Percentiles rank a stretch among this genome's conserved stretches.
Evolutionary conservation across 2,888 invertebrate genomes (phyloP).

Genomic region (Microctonus aethiopoides): DNA sequence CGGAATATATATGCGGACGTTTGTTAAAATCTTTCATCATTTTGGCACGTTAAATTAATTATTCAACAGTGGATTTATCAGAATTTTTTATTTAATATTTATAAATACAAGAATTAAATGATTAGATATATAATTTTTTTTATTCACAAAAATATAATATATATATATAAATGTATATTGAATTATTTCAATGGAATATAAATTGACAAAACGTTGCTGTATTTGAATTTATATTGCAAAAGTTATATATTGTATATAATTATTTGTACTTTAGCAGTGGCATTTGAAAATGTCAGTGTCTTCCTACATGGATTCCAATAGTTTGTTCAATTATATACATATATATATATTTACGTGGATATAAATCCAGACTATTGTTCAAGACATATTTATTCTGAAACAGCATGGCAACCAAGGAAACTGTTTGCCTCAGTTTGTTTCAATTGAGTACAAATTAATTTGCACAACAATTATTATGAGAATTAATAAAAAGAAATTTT

Average conservation of each 20-base stretch:
- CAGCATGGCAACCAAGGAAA: not conserved
- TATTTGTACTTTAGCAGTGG: constrained; percentile 50
- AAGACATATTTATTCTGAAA: not conserved
- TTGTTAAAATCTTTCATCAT: not conserved
- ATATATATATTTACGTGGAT: not conserved
- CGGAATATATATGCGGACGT: not conserved
- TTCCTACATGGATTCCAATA: constrained; percentile 52
- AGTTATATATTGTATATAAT: constrained; percentile 5
- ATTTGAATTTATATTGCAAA: constrained; percentile 34
- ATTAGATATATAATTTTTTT: too few relatives aligned
- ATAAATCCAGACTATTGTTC: not conserved
- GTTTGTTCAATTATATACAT: not conserved
- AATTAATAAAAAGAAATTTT: too few relatives aligned
- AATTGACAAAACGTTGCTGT: constrained; percentile 43
- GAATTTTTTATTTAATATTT: not conserved
- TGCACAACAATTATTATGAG: not conserved
- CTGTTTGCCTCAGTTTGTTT: not conserved
- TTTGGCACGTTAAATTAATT: not conserved
- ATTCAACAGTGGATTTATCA: not conserved
- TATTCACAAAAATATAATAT: too few relatives aligned
- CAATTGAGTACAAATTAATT: not conserved
- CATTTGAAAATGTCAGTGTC: constrained; percentile 64
- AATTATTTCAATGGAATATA: too few relatives aligned
- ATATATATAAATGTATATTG: too few relatives aligned
- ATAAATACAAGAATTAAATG: too few relatives aligned